Base-by-base conservation (phyloP, 2,888 invertebrate species). In the Plagiodera versicolora region DNA sequence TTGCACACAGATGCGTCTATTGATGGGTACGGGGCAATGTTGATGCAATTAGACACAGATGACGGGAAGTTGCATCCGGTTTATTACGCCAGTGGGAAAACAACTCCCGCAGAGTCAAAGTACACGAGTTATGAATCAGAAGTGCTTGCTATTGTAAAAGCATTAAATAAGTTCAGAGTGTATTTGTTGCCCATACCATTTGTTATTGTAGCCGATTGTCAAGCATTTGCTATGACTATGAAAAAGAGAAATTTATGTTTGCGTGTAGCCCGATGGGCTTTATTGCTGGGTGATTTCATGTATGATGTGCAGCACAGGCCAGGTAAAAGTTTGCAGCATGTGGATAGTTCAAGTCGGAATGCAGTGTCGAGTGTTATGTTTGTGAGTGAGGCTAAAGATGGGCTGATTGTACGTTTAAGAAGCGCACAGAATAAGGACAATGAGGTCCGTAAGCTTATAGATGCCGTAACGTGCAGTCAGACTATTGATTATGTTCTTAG, bases 111-210 rank as follows among this genome's bases (percentile, higher is more conserved):
- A 5, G 73, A 77, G 63, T 64, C 67, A 32, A 72, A 70, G 54
- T 77, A 74, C 48, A 53, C 59, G 14, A 73, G 75, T 24, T 78
- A 77, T 56, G 75, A 78, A 45, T 58, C 79, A 1, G 76, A 79
- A 67, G 73, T 75, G 2, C 56, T 78, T 5, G 76, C 74, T 0
- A 65, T 78, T 5, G 68, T 77, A 8, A 59, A 73, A 65, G 71
- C 76, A 0, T 48, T 77, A 0, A 74, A 75, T 30, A 76, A 74
- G 52, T 77, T 77, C 64, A 46, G 75, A 11, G 62, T 73, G 0
- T 77, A 75, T 62, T 53, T 77, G 11, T 46, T 75, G 8, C 74
- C 72, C 4, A 60, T 56, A 20, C 32, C 64, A n/a, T 75, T 77
- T 48, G 76, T 72, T 60, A 71, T 77, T n/a, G 61, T 75, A 3